Percentiles rank a stretch among this genome's conserved stretches.
These are phyloP conservation scores for Zygothrica quintamaculata DNA, from an alignment of 2,888 invertebrate genomes.

Conservation along the genomic window DNA sequence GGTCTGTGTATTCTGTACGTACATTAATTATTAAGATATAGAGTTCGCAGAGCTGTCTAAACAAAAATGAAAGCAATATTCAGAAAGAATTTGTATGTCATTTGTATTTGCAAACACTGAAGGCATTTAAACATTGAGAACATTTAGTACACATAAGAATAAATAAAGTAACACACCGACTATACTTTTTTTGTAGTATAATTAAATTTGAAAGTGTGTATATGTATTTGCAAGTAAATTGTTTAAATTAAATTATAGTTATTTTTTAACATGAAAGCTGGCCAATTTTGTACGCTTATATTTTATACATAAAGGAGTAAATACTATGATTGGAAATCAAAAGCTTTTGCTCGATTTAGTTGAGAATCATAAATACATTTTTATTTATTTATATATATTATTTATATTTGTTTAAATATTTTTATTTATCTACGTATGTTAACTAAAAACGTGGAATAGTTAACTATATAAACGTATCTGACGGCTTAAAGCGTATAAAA, in stretches of 20 bases:
- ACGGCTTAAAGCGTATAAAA: constrained; percentile 25
- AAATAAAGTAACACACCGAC: constrained; percentile 76
- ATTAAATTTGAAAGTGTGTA: constrained; percentile 33
- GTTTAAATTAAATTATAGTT: constrained; percentile 27
- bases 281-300: constrained; percentile 70
- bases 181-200: constrained; percentile 68
- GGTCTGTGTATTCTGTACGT: constrained; percentile 25
- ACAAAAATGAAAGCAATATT: constrained; percentile 58
- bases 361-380: no score
- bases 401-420: no score
- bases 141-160: constrained; percentile 77
- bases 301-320: no score
- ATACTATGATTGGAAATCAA: no score
- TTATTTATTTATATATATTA: no score
- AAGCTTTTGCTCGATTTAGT: no score
- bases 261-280: constrained; percentile 58
- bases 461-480: constrained; percentile 41
- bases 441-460: no score
- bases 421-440: no score
- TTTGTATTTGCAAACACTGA: constrained; percentile 75
- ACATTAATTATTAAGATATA: constrained; percentile 35
- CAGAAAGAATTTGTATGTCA: constrained; percentile 56
- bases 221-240: constrained; percentile 8
- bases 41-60: constrained; percentile 44
- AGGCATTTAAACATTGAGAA: constrained; percentile 76